Evolutionary conservation across 2,797 vertebrate species (phyloP).

Genomic region (Pantherophis vulpinus): DNA sequence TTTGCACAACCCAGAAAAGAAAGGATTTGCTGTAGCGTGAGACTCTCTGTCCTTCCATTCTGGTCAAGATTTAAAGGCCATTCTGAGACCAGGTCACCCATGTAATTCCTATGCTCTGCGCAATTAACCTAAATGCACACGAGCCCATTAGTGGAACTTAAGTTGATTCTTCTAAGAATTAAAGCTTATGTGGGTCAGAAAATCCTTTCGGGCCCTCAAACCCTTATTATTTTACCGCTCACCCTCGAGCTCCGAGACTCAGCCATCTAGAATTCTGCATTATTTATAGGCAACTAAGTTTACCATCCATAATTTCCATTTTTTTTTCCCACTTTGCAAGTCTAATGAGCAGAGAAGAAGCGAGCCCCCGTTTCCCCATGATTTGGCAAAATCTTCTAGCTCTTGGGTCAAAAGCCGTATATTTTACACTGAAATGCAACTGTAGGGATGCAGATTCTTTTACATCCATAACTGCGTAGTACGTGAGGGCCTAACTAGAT

Average conservation of each 20-base stretch:
- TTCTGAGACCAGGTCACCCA: not conserved
- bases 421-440: not conserved
- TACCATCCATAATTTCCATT: not conserved
- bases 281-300: not conserved
- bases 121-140: not conserved
- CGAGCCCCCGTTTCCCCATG: not conserved
- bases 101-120: not conserved
- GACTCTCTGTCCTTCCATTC: not conserved
- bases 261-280: not conserved
- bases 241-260: not conserved
- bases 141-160: not conserved
- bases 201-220: not conserved
- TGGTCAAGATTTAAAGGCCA: not conserved
- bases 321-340: not conserved
- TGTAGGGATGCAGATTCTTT: not conserved
- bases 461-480: not conserved
- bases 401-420: not conserved
- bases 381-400: not conserved
- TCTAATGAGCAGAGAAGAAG: not conserved
- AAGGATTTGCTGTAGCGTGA: not conserved
- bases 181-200: not conserved
- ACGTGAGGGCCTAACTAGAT: not conserved
- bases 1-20: not conserved
- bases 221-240: not conserved
- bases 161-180: not conserved